phyloP scores from a whole-genome alignment of 2,888 invertebrate genomes.

The Lissocephala sabroskyi region DNA sequence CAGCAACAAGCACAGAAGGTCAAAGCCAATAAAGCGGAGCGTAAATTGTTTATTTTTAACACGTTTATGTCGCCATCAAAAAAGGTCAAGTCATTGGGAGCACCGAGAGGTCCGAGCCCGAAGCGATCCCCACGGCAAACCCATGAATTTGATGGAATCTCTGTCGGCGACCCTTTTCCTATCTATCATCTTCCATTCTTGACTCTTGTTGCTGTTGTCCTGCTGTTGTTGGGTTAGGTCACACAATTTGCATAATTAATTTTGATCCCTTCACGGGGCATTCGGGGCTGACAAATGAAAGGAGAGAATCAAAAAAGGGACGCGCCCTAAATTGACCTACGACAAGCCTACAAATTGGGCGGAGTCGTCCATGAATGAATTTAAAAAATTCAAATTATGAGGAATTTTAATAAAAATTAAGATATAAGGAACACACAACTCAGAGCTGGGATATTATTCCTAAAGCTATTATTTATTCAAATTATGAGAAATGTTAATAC shows the following conservation, averaged over 20 bases:
- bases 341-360: too few relatives aligned
- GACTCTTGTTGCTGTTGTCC: conserved; percentile 1
- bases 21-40: conserved; percentile 15
- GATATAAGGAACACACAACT: too few relatives aligned
- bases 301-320: conserved; percentile 3
- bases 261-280: conserved; percentile 27
- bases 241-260: conserved; percentile 61
- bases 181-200: not conserved
- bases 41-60: conserved; percentile 61
- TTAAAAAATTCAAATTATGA: too few relatives aligned
- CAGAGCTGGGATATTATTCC: too few relatives aligned
- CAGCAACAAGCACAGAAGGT: conserved; percentile 4
- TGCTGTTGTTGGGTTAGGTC: conserved; percentile 45
- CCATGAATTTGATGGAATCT: conserved; percentile 32
- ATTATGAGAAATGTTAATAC: too few relatives aligned
- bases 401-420: too few relatives aligned
- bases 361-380: too few relatives aligned
- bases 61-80: conserved; percentile 55
- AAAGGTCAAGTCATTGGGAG: conserved; percentile 55
- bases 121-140: conserved; percentile 4
- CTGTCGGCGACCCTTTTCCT: too few relatives aligned
- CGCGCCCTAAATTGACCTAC: too few relatives aligned
- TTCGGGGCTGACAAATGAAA: not conserved
- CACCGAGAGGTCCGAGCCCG: conserved; percentile 4
- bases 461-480: too few relatives aligned